Conservation (phyloP, 2,797 vertebrate genomes). For the Xenentodon cancila region DNA sequence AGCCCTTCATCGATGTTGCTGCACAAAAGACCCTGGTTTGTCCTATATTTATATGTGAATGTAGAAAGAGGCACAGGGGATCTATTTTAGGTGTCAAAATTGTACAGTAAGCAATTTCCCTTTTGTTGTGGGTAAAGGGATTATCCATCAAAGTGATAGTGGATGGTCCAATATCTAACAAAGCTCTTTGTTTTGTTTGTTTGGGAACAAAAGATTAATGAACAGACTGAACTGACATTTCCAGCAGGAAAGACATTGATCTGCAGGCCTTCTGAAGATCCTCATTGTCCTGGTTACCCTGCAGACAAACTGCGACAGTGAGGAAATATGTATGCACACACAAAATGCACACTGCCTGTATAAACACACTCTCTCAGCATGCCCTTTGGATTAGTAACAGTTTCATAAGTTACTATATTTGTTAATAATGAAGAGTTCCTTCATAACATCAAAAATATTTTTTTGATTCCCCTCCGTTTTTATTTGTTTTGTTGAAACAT, state of each 20-base stretch:
- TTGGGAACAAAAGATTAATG: slow-evolving; percentile 74
- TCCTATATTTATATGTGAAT: slow-evolving; percentile 6
- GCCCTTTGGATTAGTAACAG: too few species aligned
- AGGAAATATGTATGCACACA: slow-evolving; percentile 39
- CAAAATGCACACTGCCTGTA: slow-evolving; percentile 17
- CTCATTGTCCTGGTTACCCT: slow-evolving; percentile 70
- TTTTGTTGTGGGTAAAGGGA: slow-evolving; percentile 57
- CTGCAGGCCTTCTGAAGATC: slow-evolving; percentile 64
- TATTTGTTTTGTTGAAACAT: slow-evolving; percentile 26
- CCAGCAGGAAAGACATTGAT: slow-evolving; percentile 75
- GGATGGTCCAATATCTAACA: slow-evolving; percentile 64
- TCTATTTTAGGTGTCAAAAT: slow-evolving; percentile 33
- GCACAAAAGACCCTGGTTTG: slow-evolving; percentile 17
- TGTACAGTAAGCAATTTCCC: slow-evolving; percentile 58
- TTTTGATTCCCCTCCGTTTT: background rate
- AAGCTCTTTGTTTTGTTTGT: slow-evolving; percentile 68
- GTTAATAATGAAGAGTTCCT: slow-evolving; percentile 40
- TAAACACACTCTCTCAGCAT: slow-evolving; percentile 26
- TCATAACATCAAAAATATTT: slow-evolving; percentile 20
- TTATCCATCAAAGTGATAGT: slow-evolving; percentile 66
- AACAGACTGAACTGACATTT: slow-evolving; percentile 74
- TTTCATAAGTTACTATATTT: slow-evolving; percentile 43
- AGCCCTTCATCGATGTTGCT: slow-evolving; percentile 21
- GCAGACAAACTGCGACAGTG: slow-evolving; percentile 63
- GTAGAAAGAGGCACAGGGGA: slow-evolving; percentile 34